Base-by-base conservation (phyloP, 2,113 vertebrate species). In the Pantherophis guttatus region DNA sequence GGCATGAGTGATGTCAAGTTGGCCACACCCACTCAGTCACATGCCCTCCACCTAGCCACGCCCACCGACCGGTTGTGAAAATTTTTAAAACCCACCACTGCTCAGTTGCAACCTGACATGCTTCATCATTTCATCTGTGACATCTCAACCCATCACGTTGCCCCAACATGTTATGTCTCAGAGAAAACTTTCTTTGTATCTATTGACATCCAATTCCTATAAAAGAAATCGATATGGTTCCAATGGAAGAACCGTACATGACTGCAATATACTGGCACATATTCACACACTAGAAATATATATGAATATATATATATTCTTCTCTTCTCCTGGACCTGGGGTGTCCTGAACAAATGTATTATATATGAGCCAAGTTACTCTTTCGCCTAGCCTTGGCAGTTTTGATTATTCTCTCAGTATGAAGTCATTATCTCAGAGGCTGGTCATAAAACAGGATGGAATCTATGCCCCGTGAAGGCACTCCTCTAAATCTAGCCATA, bases 311-410 rank as follows among this genome's bases (percentile, higher is more conserved):
- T 39, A 39, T 44, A 44, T 44, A 44, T 44, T 44, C 55, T 96
- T 94, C 91, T 91, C 52, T 92, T 93, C 58, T 93, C 96, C 94
- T 87, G 48, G n/a, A 96, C 94, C 33, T 62, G n/a, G 0, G 50
- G 33, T 93, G 24, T 95, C 75, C 94, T 88, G 91, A 52, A 23
- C 86, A 97, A 96, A 94, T 62, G 53, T 9, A 52, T 93, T 90
- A 96, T 96, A 95, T 96, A 96, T n/a, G 29, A 90, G 89, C 44
- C 23, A 94, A 55, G 92, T 95, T 96, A 94, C 65, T 2, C 10
- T 81, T 62, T 7, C 91, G 93, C 15, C 8, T 33, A 58, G 6
- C 52, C 93, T 87, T 92, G 57, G 44, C 62, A 94, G 86, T 86
- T 70, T 87, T 70, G 52, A 88, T 17, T 57, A 33, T 93, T 89